Conservation (phyloP, 2,888 invertebrate genomes). For the Therioaphis trifolii region DNA sequence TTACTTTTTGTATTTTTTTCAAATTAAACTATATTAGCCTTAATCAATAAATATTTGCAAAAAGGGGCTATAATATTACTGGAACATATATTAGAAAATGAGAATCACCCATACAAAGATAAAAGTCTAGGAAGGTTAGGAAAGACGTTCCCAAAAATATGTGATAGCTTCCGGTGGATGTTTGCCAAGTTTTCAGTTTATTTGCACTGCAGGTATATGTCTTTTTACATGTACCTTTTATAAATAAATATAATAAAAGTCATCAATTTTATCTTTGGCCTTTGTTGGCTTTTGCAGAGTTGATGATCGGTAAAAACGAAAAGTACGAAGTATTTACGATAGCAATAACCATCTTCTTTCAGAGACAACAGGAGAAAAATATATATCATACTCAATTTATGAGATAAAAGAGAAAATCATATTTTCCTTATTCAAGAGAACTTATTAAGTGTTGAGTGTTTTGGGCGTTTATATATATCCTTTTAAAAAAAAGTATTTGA, state of each 20-base stretch:
- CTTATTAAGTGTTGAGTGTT: slow-evolving; percentile 43
- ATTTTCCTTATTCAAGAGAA: slow-evolving; percentile 47
- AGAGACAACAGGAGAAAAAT: slow-evolving; percentile 7
- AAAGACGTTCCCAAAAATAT: slow-evolving; percentile 21
- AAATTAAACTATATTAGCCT: too few species aligned
- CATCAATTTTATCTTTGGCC: slow-evolving; percentile 52
- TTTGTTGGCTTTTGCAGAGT: slow-evolving; percentile 52
- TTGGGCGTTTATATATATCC: slow-evolving; percentile 33
- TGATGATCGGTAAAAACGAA: slow-evolving; percentile 39
- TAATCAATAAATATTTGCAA: not conserved
- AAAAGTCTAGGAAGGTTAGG: slow-evolving; percentile 7
- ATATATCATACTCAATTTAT: slow-evolving; percentile 49
- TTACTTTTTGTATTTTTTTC: too few species aligned
- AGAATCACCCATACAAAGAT: slow-evolving; percentile 39
- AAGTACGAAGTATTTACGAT: slow-evolving; percentile 47
- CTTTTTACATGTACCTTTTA: not conserved
- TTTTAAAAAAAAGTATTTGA: not conserved
- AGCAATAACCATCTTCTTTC: slow-evolving; percentile 41
- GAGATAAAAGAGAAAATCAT: slow-evolving; percentile 35
- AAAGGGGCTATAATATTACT: not conserved
- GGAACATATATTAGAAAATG: slow-evolving; percentile 44
- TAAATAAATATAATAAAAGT: slow-evolving; percentile 10
- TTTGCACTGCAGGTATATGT: not conserved
- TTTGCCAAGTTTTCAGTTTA: slow-evolving; percentile 56
- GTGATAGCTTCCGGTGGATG: slow-evolving; percentile 50